Evolutionary conservation across 2,113 vertebrate species (phyloP).

Genomic region (Myiopsitta monachus): DNA sequence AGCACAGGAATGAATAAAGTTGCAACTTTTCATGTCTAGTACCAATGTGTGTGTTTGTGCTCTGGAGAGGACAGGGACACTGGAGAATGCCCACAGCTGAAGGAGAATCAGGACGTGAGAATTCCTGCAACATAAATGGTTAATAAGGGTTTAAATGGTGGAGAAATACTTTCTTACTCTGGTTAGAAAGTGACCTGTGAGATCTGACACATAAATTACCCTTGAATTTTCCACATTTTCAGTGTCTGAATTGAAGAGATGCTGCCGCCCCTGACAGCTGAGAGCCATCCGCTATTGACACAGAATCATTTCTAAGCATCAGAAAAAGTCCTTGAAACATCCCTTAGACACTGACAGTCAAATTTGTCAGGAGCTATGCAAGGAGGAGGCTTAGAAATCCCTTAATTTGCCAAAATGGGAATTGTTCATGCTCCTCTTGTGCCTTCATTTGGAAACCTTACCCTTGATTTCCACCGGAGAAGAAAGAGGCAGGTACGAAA

Average conservation of each 20-base stretch:
- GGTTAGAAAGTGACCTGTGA: background rate
- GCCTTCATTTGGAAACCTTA: background rate
- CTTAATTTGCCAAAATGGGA: background rate
- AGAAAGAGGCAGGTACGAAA: background rate
- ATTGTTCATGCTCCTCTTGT: background rate
- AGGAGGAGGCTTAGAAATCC: background rate
- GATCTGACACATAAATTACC: background rate
- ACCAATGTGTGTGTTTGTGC: background rate
- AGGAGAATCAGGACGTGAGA: background rate
- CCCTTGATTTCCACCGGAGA: background rate
- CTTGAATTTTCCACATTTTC: background rate
- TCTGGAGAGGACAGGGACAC: background rate
- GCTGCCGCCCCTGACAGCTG: background rate
- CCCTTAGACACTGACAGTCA: background rate
- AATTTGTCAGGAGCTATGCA: background rate
- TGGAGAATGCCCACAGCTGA: rapidly evolving
- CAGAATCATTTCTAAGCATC: background rate
- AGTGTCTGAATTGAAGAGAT: background rate
- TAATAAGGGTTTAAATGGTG: background rate
- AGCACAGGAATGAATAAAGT: background rate
- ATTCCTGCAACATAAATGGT: background rate
- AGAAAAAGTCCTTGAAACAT: background rate
- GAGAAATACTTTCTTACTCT: background rate
- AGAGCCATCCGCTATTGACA: background rate
- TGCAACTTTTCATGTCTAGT: background rate